These are phyloP conservation scores for Agrochola lychnidis DNA, from an alignment of 2,888 invertebrate species.

Conservation along the genomic window DNA sequence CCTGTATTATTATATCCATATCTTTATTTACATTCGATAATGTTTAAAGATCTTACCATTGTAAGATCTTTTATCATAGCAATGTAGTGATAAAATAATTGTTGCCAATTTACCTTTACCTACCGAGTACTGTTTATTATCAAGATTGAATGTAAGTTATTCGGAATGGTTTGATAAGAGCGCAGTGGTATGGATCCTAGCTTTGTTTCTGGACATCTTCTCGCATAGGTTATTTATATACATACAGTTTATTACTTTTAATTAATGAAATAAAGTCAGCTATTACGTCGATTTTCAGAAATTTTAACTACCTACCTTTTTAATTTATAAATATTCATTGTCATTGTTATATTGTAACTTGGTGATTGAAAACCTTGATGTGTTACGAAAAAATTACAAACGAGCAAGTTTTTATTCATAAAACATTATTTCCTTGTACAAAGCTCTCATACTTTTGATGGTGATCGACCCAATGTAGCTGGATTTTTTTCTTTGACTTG, in stretches of 20 bases:
- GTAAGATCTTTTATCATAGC: too few species aligned
- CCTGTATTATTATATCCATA: too few species aligned
- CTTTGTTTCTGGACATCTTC: background rate
- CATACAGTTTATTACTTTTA: background rate
- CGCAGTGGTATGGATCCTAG: background rate
- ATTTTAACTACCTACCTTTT: background rate
- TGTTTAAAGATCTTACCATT: background rate
- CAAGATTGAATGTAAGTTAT: background rate
- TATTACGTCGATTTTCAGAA: background rate
- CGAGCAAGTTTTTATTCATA: background rate
- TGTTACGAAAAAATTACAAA: background rate
- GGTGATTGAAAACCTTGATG: background rate
- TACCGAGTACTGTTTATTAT: background rate
- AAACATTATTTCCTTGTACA: background rate
- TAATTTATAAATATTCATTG: background rate
- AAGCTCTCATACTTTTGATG: background rate
- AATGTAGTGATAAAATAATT: conserved; percentile 1
- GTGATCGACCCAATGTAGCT: background rate
- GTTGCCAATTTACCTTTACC: background rate
- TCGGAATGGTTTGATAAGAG: background rate
- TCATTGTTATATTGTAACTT: background rate
- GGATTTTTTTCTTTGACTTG: too few species aligned
- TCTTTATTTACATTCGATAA: background rate
- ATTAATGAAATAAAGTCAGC: background rate
- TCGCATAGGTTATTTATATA: conserved; percentile 1